Percentiles rank a stretch among this genome's conserved stretches.
Evolutionary conservation across 2,888 invertebrate genomes (phyloP).

Genomic region (Cepaea hortensis): DNA sequence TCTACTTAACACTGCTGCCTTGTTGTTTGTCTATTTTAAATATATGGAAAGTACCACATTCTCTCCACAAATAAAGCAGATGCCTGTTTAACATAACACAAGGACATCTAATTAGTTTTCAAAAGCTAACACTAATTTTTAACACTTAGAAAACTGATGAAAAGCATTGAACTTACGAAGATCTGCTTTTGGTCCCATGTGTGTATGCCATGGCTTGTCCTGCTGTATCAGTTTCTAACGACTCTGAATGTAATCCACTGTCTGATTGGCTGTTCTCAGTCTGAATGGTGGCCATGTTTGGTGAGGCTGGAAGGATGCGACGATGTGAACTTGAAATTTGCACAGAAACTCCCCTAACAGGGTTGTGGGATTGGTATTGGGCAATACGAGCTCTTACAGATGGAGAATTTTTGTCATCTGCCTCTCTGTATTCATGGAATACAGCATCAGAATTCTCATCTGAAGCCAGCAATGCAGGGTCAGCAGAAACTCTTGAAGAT

Average conservation of each 20-base stretch:
- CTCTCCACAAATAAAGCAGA: too few relatives aligned
- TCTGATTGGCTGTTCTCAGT: slow-evolving; percentile 45
- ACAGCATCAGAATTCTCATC: slow-evolving; percentile 5
- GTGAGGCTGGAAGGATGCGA: slow-evolving; percentile 39
- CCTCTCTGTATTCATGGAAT: neutral
- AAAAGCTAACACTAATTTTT: too few relatives aligned
- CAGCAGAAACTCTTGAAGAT: slow-evolving; percentile 4
- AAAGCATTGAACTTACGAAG: slow-evolving; percentile 23
- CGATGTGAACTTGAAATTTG: slow-evolving; percentile 9
- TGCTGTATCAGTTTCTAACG: slow-evolving; percentile 43
- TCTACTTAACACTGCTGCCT: too few relatives aligned
- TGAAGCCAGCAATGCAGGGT: slow-evolving; percentile 8
- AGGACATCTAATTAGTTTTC: too few relatives aligned
- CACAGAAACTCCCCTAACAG: neutral
- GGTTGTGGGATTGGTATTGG: slow-evolving; percentile 15
- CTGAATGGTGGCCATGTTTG: neutral
- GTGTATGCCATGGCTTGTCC: slow-evolving; percentile 12
- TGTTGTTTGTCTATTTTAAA: too few relatives aligned
- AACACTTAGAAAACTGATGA: too few relatives aligned
- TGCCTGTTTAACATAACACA: too few relatives aligned
- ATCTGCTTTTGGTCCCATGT: neutral
- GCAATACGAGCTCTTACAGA: slow-evolving; percentile 47
- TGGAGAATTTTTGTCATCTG: slow-evolving; percentile 15
- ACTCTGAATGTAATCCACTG: slow-evolving; percentile 49
- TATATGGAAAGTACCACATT: too few relatives aligned